Base-by-base conservation (phyloP, 2,888 invertebrate genomes). In the Drosophila peninsularis region DNA sequence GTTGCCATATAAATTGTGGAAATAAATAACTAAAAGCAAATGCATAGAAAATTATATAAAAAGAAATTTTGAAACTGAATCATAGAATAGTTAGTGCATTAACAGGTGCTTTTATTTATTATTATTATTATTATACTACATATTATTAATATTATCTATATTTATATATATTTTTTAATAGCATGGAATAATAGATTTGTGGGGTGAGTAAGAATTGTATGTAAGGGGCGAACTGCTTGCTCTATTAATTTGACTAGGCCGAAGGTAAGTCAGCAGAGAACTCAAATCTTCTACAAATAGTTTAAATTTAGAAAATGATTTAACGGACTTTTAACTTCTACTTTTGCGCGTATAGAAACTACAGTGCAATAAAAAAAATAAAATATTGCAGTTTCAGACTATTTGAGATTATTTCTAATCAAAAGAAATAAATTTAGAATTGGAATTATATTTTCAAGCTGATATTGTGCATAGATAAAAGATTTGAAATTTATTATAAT, bases 71-170 rank as follows among this genome's bases (percentile, higher is more conserved):
- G 2, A 19, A 19, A 41, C 19, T 44, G 21, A 5, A 3, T 14
- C 9, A 3, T 21, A 13, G 21, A 7, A 44, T 3, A 44, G 3
- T 44, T 7, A 14, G 24, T 24, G 44, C 44, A 44, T 14, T 14
- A 44, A 21, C 14, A 44, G 9, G 24, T 45, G 44, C 24, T n/a
- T 44, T 45, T 45, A 45, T 45, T 45, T 45, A 44, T 44, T n/a
- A n/a, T 27, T 45, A 2, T 30, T 30, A 30, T 30, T 30, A 10
- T 10, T 10, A 30, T 7, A 9, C 7, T 30, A 30, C 9, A 30
- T 24, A 9, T n/a, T 9, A 24, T 24, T n/a, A 5, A 6, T 6
- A 6, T 27, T 27, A 27, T 27, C 3, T 1, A 27, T 27, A 27
- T 27, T 30, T 30, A 30, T 30, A 30, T 30, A 30, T 24, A 9